Evolutionary conservation across 2,888 invertebrate genomes (phyloP).

Genomic region (Perithous albicinctus): DNA sequence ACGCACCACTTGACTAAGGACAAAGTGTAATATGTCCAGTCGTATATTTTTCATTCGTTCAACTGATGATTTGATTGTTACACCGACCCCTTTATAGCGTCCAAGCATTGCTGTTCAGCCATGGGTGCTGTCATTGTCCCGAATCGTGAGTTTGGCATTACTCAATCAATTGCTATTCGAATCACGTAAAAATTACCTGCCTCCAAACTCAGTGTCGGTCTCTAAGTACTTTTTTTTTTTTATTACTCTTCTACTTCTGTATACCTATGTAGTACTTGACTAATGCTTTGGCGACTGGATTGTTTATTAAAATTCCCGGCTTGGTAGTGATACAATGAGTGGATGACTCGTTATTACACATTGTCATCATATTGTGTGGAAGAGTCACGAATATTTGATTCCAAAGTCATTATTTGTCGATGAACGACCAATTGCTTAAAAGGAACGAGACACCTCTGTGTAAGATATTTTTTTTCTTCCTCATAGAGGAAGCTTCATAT

Average conservation of each 20-base stretch:
- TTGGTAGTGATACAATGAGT: not conserved
- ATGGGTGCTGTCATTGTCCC: constrained; percentile 71
- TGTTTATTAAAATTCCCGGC: constrained; percentile 32
- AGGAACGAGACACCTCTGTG: no score
- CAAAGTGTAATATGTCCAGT: constrained; percentile 25
- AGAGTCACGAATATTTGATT: not conserved
- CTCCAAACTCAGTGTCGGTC: constrained; percentile 53
- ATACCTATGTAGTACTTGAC: not conserved
- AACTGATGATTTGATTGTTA: constrained; percentile 76
- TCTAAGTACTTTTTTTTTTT: constrained; percentile 35
- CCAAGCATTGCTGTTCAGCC: constrained; percentile 64
- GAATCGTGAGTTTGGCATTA: constrained; percentile 76
- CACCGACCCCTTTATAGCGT: constrained; percentile 78
- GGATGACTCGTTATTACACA: constrained; percentile 3
- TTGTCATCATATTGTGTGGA: constrained; percentile 4
- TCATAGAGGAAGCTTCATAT: no score
- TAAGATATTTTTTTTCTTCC: no score
- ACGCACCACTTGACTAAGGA: not conserved
- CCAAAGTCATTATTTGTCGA: not conserved
- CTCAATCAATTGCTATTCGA: constrained; percentile 74
- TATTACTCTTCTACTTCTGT: constrained; percentile 8
- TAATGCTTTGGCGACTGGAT: not conserved
- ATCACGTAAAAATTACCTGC: constrained; percentile 72
- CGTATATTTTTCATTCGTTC: constrained; percentile 56
- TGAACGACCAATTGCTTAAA: not conserved